Evolutionary conservation across 2,888 invertebrate species (phyloP).

Genomic region (Sminthurinus aureus): DNA sequence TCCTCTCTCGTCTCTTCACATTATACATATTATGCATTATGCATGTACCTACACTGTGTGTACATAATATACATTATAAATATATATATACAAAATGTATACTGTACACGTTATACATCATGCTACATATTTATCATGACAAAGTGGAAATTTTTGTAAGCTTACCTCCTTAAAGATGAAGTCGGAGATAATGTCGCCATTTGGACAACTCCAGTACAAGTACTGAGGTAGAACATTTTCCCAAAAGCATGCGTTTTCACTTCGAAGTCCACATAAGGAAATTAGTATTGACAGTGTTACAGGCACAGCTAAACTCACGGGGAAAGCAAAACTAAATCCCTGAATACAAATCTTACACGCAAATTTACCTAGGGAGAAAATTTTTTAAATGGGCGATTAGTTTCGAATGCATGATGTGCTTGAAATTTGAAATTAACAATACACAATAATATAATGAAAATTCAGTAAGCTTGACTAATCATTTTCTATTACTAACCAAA

Average conservation of each 20-base stretch:
- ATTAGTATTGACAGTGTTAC: conserved; percentile 86
- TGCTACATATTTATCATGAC: not conserved
- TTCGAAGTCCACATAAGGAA: conserved; percentile 85
- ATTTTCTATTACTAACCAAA: conserved; percentile 71
- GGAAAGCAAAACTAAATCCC: conserved; percentile 96
- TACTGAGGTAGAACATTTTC: conserved; percentile 85
- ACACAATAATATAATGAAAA: not conserved
- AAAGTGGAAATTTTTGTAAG: conserved; percentile 31
- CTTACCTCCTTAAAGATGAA: conserved; percentile 78
- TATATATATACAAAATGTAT: not conserved
- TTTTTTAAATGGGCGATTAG: not conserved
- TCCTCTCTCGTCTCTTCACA: conserved; percentile 21
- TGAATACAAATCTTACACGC: conserved; percentile 97
- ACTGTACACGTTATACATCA: not conserved
- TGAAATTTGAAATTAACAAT: not conserved
- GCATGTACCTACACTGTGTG: not conserved
- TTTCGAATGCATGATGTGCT: not conserved
- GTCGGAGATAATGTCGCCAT: conserved; percentile 77
- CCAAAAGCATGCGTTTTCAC: conserved; percentile 88
- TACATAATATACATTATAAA: not conserved
- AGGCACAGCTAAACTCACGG: conserved; percentile 91
- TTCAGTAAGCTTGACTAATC: too few species aligned
- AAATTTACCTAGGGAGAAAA: conserved; percentile 75
- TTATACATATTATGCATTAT: not conserved
- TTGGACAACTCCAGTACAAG: conserved; percentile 90